These are phyloP conservation scores for Pachyuromys duprasi DNA, from an alignment of 2,797 vertebrate genomes.

Conservation along the genomic window DNA sequence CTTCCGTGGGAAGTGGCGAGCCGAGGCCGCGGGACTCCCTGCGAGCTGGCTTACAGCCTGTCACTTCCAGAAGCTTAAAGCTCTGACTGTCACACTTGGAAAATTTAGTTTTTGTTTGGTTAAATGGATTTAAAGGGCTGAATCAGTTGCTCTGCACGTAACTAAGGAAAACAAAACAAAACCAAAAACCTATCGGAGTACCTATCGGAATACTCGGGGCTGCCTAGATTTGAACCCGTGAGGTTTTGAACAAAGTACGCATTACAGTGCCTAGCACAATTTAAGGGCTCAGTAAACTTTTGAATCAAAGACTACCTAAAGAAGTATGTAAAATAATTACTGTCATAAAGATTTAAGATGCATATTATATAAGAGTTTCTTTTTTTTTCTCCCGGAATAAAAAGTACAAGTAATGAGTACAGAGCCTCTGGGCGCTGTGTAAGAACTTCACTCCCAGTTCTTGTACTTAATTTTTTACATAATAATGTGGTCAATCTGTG, in stretches of 20 bases:
- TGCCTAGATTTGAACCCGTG: not conserved
- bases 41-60: not conserved
- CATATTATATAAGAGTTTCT: not conserved
- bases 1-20: not conserved
- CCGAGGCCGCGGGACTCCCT: not conserved
- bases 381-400: not conserved
- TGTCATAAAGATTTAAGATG: slow-evolving; percentile 12
- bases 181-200: not conserved
- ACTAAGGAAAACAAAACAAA: not conserved
- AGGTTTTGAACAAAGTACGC: not conserved
- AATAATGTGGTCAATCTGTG: not conserved
- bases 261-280: not conserved
- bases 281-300: not conserved
- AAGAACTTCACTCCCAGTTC: not conserved
- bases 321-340: not conserved
- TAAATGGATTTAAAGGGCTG: not conserved
- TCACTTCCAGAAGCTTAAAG: not conserved
- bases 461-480: not conserved
- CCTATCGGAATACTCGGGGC: not conserved
- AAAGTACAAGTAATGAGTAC: not conserved
- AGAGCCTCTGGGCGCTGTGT: not conserved
- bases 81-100: not conserved
- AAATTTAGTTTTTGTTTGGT: not conserved
- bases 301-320: not conserved
- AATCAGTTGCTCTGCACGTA: not conserved